Evolutionary conservation across 2,888 invertebrate genomes (phyloP).

Genomic region (Melieria crassipennis): DNA sequence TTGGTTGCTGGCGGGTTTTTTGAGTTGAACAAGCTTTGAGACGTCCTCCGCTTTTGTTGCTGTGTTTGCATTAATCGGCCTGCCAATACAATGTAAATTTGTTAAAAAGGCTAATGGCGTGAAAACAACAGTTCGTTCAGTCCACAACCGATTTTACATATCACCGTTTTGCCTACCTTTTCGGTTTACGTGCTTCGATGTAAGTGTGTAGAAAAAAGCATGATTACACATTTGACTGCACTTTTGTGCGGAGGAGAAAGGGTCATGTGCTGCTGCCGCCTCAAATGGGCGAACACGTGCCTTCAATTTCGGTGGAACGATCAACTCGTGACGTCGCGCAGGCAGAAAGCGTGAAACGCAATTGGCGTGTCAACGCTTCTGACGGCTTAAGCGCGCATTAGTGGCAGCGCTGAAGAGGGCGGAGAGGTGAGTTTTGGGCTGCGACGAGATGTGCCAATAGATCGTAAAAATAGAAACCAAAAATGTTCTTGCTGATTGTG

Average conservation of each 20-base stretch:
- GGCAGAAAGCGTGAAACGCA: conserved; percentile 51
- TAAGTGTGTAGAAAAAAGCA: conserved; percentile 10
- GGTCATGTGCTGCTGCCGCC: no score
- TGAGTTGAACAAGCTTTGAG: no score
- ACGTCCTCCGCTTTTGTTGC: conserved; percentile 16
- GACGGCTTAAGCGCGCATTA: conserved; percentile 35
- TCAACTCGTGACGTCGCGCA: no score
- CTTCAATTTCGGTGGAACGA: no score
- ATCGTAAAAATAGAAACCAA: no score
- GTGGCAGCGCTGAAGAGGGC: no score
- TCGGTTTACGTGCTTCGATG: no score
- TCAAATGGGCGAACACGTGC: no score
- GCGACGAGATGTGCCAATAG: no score
- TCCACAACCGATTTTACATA: not conserved
- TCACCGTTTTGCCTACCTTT: no score
- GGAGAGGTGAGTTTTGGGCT: no score
- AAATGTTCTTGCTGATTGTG: no score
- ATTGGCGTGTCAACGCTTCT: conserved; percentile 64
- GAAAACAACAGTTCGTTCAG: conserved; percentile 50
- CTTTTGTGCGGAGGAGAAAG: not conserved
- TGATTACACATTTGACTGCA: conserved; percentile 33
- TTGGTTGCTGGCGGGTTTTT: not conserved
- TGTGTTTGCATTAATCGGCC: conserved; percentile 15
- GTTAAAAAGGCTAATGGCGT: conserved; percentile 51
- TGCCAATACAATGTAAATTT: conserved; percentile 36